Evolutionary conservation across 2,797 vertebrate genomes (phyloP).

Genomic region (Coracias cyanogaster): DNA sequence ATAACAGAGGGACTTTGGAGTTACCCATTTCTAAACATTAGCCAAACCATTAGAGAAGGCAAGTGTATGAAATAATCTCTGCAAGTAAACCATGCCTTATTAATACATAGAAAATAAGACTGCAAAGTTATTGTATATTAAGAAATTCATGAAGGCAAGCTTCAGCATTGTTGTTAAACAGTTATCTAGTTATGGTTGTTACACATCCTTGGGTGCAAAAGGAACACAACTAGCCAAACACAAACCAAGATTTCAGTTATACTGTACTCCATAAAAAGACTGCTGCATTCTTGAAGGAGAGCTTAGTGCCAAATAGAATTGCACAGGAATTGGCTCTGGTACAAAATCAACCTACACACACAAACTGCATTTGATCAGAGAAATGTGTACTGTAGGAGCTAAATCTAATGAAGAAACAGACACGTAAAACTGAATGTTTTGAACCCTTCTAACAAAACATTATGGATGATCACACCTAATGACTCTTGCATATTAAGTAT

Average conservation of each 20-base stretch:
- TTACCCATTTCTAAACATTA: constrained; percentile 13
- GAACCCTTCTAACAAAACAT: constrained; percentile 36
- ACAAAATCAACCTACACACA: constrained; percentile 54
- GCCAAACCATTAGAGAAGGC: neutral
- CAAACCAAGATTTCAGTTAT: neutral
- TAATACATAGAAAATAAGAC: neutral
- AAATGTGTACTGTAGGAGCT: neutral
- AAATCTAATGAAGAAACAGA: constrained; percentile 31
- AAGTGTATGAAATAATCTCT: neutral
- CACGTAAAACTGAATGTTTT: neutral
- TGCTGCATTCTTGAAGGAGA: neutral
- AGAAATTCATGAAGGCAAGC: neutral
- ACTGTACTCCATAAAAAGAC: neutral
- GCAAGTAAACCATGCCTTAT: neutral
- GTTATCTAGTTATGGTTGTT: neutral
- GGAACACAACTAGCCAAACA: neutral
- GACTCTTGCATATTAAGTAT: constrained; percentile 38
- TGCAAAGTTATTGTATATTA: neutral
- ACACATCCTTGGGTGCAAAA: neutral
- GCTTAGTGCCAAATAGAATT: constrained; percentile 15
- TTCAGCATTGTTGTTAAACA: neutral
- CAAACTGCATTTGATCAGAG: constrained; percentile 52
- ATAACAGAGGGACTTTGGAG: neutral
- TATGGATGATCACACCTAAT: constrained; percentile 32
- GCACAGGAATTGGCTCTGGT: constrained; percentile 21